Base-by-base conservation (phyloP, 1,140 invertebrate species). In the Atta texana region DNA sequence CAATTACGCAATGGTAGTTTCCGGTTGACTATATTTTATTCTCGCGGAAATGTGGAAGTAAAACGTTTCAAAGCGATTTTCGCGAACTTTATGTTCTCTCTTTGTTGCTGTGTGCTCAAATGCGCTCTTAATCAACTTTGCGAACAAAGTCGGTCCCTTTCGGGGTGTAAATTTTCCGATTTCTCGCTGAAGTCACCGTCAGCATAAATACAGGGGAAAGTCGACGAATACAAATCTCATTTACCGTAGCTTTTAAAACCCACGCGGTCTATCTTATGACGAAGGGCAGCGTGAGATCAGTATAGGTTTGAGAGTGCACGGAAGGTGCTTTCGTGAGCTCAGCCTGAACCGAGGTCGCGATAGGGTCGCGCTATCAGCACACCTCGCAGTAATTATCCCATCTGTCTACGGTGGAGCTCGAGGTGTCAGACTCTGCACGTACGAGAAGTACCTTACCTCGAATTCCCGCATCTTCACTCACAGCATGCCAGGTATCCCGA, bases 341-440 rank as follows among this genome's bases (percentile, higher is more conserved):
- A 61, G 21, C 24, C 66, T 71, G 14, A 44, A 18, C 66, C 6
- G 34, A 72, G 66, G 24, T 55, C 66, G 51, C 78, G 44, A 78
- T 87, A 71, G 84, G 66, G 74, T 86, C 85, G 78, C 86, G 77
- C 86, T 91, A 92, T 92, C 89, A 89, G 88, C 88, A 80, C 90
- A 89, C 92, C 80, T 87, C 77, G 87, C 90, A 88, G 88, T 93
- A 93, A 93, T 92, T 93, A 92, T 89, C 90, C 90, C 89, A 93
- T 93, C 91, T 85, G 92, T 92, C 90, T 92, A 89, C 76, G 81
- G 77, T 85, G 86, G 69, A 91, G 88, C 87, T 87, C 90, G 87
- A n/a, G n/a, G 90, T 88, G 88, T 87, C 88, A 76, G 88, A 77
- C 82, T 71, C 89, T 76, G 87, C 74, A 88, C 78, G 80, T 87